Evolutionary conservation across 2,113 vertebrate species (phyloP).

Genomic region (Recurvirostra avosetta): DNA sequence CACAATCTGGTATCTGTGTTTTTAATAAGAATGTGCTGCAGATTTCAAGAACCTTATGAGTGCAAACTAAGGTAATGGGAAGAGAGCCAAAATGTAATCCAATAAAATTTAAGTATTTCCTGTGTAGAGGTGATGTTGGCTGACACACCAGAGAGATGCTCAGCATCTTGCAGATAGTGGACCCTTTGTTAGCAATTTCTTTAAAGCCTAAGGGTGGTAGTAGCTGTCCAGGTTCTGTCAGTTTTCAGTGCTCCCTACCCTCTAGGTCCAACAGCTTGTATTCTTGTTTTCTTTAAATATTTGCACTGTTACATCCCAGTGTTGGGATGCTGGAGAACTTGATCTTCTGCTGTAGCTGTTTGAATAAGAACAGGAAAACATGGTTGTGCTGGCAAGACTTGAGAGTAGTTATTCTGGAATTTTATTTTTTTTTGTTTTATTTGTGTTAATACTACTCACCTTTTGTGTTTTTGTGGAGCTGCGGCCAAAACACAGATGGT

Average conservation of each 20-base stretch:
- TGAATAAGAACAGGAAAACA: neutral
- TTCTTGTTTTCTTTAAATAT: neutral
- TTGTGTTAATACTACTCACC: neutral
- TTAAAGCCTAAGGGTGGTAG: neutral
- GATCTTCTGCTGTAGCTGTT: neutral
- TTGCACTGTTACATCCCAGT: neutral
- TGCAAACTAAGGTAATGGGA: constrained; percentile 9
- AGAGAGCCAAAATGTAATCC: neutral
- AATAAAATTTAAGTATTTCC: neutral
- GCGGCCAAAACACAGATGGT: neutral
- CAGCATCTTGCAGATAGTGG: neutral
- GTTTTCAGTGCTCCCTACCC: neutral
- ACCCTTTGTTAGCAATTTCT: neutral
- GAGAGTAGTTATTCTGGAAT: neutral
- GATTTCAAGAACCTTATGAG: neutral
- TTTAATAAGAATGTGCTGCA: neutral
- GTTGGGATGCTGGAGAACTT: neutral
- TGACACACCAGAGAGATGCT: neutral
- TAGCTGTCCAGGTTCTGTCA: neutral
- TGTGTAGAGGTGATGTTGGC: neutral
- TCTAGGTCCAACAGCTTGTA: neutral
- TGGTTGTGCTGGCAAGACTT: neutral
- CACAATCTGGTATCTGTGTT: constrained; percentile 11
- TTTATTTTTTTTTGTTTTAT: neutral
- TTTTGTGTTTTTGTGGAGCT: neutral